Conservation (phyloP, 2,797 vertebrate genomes). For the Arrhamphus sclerolepis region DNA sequence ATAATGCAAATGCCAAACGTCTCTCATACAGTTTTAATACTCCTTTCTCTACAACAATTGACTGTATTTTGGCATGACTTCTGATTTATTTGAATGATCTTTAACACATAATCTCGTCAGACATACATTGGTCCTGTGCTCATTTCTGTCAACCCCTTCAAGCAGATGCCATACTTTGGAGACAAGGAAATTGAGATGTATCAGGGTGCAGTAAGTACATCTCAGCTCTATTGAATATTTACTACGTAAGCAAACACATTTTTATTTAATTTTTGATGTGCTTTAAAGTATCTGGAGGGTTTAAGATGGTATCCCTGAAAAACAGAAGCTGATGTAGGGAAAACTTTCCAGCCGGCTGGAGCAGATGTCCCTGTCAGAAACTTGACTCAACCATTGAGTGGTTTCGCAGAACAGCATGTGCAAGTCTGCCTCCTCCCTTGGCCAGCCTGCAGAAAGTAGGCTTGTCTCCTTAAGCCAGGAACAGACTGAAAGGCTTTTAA, state of each 20-base stretch:
- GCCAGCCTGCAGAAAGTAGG: conserved; percentile 35
- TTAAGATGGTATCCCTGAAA: conserved; percentile 29
- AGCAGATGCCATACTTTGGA: conserved; percentile 99
- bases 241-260: not conserved
- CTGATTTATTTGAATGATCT: conserved; percentile 49
- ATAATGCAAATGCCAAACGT: conserved; percentile 26
- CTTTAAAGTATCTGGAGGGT: conserved; percentile 13
- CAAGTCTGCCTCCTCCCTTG: conserved; percentile 54
- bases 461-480: conserved; percentile 36
- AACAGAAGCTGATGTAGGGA: conserved; percentile 50
- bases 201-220: conserved; percentile 94
- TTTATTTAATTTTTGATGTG: conserved; percentile 7
- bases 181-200: conserved; percentile 99
- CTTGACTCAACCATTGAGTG: conserved; percentile 55
- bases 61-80: conserved; percentile 2
- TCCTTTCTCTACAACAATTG: not conserved
- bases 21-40: not conserved
- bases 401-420: conserved; percentile 64
- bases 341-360: conserved; percentile 53
- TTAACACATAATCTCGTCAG: conserved; percentile 83
- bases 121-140: conserved; percentile 98
- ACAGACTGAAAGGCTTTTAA: conserved; percentile 42
- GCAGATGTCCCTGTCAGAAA: conserved; percentile 66
- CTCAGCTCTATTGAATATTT: not conserved
- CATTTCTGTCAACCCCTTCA: conserved; percentile 98